Percentiles rank a stretch among this genome's conserved stretches.
These are phyloP conservation scores for Lemur catta DNA, from an alignment of 2,797 vertebrate genomes.

Conservation along the genomic window DNA sequence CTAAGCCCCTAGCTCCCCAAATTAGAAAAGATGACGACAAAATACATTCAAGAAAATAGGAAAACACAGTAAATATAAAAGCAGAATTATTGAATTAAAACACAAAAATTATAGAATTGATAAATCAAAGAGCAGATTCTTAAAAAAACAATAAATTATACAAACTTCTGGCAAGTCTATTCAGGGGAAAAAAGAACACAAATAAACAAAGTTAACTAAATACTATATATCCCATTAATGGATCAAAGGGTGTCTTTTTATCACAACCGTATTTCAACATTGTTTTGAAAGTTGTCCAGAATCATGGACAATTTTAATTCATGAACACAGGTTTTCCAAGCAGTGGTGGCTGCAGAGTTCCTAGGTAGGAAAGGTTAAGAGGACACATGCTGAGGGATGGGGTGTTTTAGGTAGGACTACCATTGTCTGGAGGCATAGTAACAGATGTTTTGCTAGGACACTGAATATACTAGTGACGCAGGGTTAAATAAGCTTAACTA, in stretches of 20 bases:
- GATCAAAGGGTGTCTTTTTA: neutral
- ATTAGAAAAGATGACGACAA: neutral
- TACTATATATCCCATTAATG: neutral
- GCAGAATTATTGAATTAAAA: constrained; percentile 32
- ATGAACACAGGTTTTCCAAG: neutral
- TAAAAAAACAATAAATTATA: neutral
- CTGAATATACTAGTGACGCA: neutral
- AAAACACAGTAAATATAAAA: neutral
- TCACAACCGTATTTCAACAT: neutral
- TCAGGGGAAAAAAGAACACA: neutral
- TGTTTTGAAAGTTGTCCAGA: neutral
- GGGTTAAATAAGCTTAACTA: neutral
- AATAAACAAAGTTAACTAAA: neutral
- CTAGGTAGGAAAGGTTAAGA: neutral
- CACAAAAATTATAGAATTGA: neutral
- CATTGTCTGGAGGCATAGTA: neutral
- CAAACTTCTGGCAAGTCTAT: neutral
- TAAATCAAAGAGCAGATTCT: neutral
- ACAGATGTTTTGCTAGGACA: neutral
- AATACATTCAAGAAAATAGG: neutral
- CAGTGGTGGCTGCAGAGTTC: neutral
- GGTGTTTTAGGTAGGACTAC: neutral
- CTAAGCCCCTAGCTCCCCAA: neutral
- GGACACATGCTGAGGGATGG: too few relatives aligned
- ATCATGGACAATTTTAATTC: neutral